Conservation (phyloP, 2,113 vertebrate genomes). For the Rallus limicola region DNA sequence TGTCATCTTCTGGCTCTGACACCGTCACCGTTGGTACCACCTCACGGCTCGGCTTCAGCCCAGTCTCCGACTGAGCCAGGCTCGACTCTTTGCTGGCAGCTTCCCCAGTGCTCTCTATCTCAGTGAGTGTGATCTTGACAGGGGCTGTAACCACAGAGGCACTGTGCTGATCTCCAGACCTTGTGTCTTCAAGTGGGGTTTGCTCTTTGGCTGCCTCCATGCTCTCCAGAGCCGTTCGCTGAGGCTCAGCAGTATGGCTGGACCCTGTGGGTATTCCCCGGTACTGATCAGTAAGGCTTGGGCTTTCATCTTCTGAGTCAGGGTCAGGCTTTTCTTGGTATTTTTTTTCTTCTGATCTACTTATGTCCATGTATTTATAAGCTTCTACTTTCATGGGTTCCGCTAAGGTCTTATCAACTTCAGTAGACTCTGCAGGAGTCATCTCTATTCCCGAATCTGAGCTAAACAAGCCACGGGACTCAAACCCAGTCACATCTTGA, state of each 20-base stretch:
- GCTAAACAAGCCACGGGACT: constrained; percentile 82
- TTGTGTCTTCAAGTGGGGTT: constrained; percentile 75
- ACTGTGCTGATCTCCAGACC: constrained; percentile 74
- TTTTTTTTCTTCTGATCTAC: constrained; percentile 82
- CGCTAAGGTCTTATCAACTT: constrained; percentile 83
- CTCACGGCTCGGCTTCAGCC: constrained; percentile 87
- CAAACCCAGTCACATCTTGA: constrained; percentile 78
- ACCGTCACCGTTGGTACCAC: constrained; percentile 91
- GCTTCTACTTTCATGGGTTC: constrained; percentile 86
- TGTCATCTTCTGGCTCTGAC: constrained; percentile 96
- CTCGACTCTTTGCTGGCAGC: constrained; percentile 52
- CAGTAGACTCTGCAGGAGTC: constrained; percentile 84
- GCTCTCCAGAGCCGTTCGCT: background rate
- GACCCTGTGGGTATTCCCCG: constrained; percentile 40
- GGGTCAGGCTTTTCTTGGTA: constrained; percentile 46
- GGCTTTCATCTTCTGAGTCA: constrained; percentile 72
- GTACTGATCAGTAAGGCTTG: constrained; percentile 47
- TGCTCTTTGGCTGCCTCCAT: constrained; percentile 57
- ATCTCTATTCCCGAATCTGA: constrained; percentile 89
- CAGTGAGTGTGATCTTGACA: constrained; percentile 87
- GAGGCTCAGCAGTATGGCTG: constrained; percentile 65
- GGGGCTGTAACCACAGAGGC: constrained; percentile 74
- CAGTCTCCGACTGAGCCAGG: constrained; percentile 64
- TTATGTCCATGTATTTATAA: constrained; percentile 97
- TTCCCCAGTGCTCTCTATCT: constrained; percentile 70